A percentile compares a stretch with the other conserved stretches of the same genome.
Conservation (phyloP, 2,113 vertebrate species). For the Oreochromis tanganicae region DNA sequence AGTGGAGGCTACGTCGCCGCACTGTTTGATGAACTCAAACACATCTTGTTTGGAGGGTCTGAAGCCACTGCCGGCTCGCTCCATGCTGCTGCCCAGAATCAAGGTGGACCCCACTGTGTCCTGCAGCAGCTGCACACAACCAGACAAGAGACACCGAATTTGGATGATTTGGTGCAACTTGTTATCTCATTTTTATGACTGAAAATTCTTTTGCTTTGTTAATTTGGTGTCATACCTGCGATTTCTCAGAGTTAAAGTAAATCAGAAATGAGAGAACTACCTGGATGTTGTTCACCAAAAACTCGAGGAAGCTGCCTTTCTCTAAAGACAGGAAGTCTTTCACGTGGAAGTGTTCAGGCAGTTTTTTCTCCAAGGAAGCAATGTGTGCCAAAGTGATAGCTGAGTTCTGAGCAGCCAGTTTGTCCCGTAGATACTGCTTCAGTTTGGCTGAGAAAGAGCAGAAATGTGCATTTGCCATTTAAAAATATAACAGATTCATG, state of each 20-base stretch:
- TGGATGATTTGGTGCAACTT: background rate
- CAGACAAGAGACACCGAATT: background rate
- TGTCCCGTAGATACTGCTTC: conserved; percentile 64
- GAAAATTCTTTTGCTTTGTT: background rate
- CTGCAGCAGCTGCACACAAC: conserved; percentile 64
- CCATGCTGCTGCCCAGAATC: conserved; percentile 37
- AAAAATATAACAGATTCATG: background rate
- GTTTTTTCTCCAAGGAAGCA: conserved; percentile 62
- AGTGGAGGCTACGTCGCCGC: conserved; percentile 31
- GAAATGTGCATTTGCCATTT: background rate
- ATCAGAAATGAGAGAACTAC: background rate
- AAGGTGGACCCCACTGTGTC: conserved; percentile 64
- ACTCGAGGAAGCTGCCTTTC: conserved; percentile 73
- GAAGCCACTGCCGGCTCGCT: conserved; percentile 33
- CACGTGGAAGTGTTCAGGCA: conserved; percentile 67
- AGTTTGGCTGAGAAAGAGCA: conserved; percentile 48
- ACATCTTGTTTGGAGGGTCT: conserved; percentile 73
- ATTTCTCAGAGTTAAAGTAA: background rate
- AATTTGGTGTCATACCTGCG: background rate
- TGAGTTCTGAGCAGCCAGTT: conserved; percentile 41
- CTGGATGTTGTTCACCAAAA: conserved; percentile 70
- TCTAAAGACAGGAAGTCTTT: conserved; percentile 65
- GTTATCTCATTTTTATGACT: background rate
- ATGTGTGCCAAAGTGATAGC: conserved; percentile 54
- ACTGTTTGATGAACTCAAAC: conserved; percentile 78